phyloP scores from a whole-genome alignment of 2,888 invertebrate species.

The Agelastica alni region DNA sequence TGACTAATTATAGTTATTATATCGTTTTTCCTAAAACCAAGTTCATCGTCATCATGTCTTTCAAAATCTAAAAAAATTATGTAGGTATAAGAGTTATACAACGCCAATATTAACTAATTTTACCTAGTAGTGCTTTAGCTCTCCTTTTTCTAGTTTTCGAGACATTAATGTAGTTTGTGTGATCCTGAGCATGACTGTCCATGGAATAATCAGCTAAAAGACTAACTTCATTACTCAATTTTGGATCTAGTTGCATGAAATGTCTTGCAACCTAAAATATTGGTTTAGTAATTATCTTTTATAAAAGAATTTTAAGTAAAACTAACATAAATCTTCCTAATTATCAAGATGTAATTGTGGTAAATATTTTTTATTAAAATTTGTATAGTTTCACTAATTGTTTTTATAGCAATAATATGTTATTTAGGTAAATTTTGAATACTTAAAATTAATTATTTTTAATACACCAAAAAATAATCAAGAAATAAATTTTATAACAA shows the following conservation, averaged over 20 bases:
- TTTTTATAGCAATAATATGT: too few relatives aligned
- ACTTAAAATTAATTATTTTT: too few relatives aligned
- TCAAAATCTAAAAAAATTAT: constrained; percentile 77
- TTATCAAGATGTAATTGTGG: too few relatives aligned
- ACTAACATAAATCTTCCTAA: too few relatives aligned
- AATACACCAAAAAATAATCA: too few relatives aligned
- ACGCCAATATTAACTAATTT: background rate
- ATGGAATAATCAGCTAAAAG: constrained; percentile 92
- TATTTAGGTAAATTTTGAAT: background rate
- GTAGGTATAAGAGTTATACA: background rate
- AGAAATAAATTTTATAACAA: too few relatives aligned
- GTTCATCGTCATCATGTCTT: constrained; percentile 95
- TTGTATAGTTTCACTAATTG: too few relatives aligned
- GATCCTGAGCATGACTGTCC: constrained; percentile 93
- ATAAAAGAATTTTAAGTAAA: too few relatives aligned
- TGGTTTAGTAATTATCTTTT: too few relatives aligned
- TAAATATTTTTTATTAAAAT: too few relatives aligned
- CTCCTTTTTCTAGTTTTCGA: constrained; percentile 84
- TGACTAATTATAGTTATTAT: constrained; percentile 96
- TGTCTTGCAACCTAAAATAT: constrained; percentile 75
- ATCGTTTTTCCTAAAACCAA: constrained; percentile 98
- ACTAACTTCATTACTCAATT: constrained; percentile 75
- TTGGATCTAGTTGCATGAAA: constrained; percentile 92
- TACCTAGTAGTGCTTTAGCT: constrained; percentile 88
- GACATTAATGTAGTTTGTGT: constrained; percentile 93